phyloP scores from a whole-genome alignment of 2,888 invertebrate genomes.

The Baronia brevicornis region DNA sequence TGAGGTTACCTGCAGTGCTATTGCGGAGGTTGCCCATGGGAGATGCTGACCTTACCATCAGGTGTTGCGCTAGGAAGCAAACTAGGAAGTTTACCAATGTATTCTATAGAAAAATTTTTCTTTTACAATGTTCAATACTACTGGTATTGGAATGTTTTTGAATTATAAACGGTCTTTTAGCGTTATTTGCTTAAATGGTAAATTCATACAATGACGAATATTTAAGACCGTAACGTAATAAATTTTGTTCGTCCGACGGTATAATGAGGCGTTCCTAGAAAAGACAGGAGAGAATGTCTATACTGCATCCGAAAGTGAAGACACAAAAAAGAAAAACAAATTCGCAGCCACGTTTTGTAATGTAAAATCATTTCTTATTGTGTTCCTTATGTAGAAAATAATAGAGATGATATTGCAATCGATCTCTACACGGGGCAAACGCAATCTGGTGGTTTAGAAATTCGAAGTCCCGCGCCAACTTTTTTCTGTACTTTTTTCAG shows the following conservation, averaged over 20 bases:
- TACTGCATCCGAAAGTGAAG: slow-evolving; percentile 34
- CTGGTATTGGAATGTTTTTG: slow-evolving; percentile 10
- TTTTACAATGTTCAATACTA: slow-evolving; percentile 9
- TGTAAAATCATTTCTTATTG: slow-evolving; percentile 2
- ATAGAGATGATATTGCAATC: slow-evolving; percentile 4
- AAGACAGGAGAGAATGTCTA: slow-evolving; percentile 29
- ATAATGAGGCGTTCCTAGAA: slow-evolving; percentile 57
- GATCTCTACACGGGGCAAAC: not conserved
- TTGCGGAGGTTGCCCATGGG: too few species aligned
- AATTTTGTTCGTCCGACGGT: slow-evolving; percentile 28
- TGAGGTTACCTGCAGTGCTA: too few species aligned
- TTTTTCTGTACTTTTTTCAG: slow-evolving; percentile 28
- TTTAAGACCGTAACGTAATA: slow-evolving; percentile 31
- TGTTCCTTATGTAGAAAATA: slow-evolving; percentile 3
- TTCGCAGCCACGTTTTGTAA: slow-evolving; percentile 12
- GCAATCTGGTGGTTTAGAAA: slow-evolving; percentile 12
- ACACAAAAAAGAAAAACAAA: slow-evolving; percentile 25
- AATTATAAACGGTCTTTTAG: slow-evolving; percentile 11
- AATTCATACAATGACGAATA: slow-evolving; percentile 24
- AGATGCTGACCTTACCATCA: too few species aligned
- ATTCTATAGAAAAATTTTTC: slow-evolving; percentile 9
- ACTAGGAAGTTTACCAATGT: too few species aligned
- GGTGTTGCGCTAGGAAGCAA: too few species aligned
- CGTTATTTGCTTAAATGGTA: slow-evolving; percentile 21
- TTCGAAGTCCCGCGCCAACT: slow-evolving; percentile 28